Evolutionary conservation across 2,797 vertebrate species (phyloP).

Genomic region (Eleutherodactylus coqui): DNA sequence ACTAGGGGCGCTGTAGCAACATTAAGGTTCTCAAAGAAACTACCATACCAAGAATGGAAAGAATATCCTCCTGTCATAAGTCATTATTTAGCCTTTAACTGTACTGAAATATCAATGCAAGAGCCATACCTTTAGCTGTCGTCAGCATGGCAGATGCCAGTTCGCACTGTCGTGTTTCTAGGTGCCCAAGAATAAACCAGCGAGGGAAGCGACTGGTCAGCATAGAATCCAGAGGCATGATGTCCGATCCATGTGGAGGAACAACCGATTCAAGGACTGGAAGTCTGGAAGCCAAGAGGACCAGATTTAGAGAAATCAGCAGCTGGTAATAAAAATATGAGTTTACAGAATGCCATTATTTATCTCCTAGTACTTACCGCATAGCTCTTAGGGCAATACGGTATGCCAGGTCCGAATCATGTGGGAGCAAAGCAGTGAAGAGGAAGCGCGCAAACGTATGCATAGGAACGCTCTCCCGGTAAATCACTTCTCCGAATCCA

Average conservation of each 20-base stretch:
- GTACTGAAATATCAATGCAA: no score
- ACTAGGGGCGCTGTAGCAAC: neutral
- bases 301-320: neutral
- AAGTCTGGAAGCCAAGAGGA: conserved; percentile 17
- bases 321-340: neutral
- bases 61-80: no score
- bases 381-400: conserved; percentile 72
- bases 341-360: neutral
- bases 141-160: conserved; percentile 76
- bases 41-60: neutral
- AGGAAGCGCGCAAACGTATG: conserved; percentile 76
- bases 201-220: conserved; percentile 71
- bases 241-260: conserved; percentile 51
- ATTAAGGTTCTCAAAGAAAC: no score
- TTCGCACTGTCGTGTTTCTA: conserved; percentile 76
- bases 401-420: conserved; percentile 75
- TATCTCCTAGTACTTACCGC: conserved; percentile 66
- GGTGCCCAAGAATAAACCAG: conserved; percentile 75
- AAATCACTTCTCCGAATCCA: conserved; percentile 75
- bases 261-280: conserved; percentile 47
- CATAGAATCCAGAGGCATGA: conserved; percentile 67
- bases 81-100: no score
- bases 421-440: conserved; percentile 72
- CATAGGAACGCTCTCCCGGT: conserved; percentile 75
- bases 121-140: conserved; percentile 71